Base-by-base conservation (phyloP, 2,797 vertebrate species). In the Decapterus maruadsi region DNA sequence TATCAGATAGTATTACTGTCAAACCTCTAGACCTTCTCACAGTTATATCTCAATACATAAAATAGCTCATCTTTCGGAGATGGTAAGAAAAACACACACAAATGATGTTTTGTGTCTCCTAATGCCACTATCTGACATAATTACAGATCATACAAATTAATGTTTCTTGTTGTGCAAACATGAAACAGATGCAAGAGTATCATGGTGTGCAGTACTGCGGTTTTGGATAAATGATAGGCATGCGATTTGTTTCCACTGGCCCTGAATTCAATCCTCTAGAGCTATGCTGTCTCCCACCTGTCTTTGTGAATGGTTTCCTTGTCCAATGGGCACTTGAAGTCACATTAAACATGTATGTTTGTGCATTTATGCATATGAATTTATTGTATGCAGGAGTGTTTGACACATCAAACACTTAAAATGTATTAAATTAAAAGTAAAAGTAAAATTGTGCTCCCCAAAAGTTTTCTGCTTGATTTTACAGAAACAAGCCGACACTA, bases 141-240 rank as follows among this genome's bases (percentile, higher is more conserved):
- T 70, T 75, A 34, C 3, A 11, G 10, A 36, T 48, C 1, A 43
- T 16, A 12, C 17, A 59, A 29, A 71, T 22, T 26, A n/a, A 26
- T 4, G 10, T 46, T 59, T 70, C 6, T 19, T 36, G 36, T 26
- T 7, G 53, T 46, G 64, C 31, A 34, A 34, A 38, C 22, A 56
- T n/a, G 26, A 36, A 57, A 51, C 19, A 64, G 36, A 34, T 29
- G 20, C 31, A 45, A 46, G 17, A 17, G 45, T 19, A 17, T 17
- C 61, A 34, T 14, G 45, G 6, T 14, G 57, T 42, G 42, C 11
- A 40, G 68, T 40, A 7, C 63, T 72, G 43, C 55, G 48, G 19
- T 72, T 75, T 65, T 50, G 38, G 43, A 61, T 40, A 68, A 67
- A 71, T 68, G 14, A 63, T 13, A 34, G 48, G 43, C 22, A 55